Conservation (phyloP, 2,888 invertebrate genomes). For the Eristalinus aeneus region DNA sequence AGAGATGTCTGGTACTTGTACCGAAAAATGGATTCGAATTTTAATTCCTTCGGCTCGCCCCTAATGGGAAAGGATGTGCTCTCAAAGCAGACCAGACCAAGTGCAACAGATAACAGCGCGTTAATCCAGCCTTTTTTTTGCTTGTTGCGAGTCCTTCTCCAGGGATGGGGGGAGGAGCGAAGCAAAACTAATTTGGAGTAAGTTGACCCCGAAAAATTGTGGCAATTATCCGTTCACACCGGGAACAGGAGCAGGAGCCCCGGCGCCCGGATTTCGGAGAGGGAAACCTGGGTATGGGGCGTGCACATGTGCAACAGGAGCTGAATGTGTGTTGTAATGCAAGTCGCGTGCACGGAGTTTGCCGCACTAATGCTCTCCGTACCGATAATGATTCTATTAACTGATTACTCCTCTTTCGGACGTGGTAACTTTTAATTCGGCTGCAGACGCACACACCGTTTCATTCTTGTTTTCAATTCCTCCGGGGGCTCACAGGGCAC, state of each 20-base stretch:
- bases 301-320: conserved; percentile 45
- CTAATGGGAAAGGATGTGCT: conserved; percentile 50
- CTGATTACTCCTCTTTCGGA: conserved; percentile 54
- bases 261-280: not conserved
- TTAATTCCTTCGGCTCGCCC: conserved; percentile 50
- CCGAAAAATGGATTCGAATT: conserved; percentile 64
- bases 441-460: not conserved
- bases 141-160: not conserved
- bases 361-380: conserved; percentile 51
- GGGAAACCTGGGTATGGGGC: not conserved
- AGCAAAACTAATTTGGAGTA: conserved; percentile 76
- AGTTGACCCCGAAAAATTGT: conserved; percentile 73
- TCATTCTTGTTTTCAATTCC: conserved; percentile 36
- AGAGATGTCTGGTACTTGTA: conserved; percentile 9
- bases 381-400: conserved; percentile 70
- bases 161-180: not conserved
- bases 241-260: not conserved
- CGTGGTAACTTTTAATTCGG: conserved; percentile 59
- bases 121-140: conserved; percentile 52
- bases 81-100: conserved; percentile 27
- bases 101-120: conserved; percentile 66
- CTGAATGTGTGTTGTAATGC: conserved; percentile 40
- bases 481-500: conserved; percentile 24
- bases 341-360: conserved; percentile 67
- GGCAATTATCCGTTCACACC: conserved; percentile 61